Evolutionary conservation across 2,888 invertebrate species (phyloP).

Genomic region (Maniola hyperantus): DNA sequence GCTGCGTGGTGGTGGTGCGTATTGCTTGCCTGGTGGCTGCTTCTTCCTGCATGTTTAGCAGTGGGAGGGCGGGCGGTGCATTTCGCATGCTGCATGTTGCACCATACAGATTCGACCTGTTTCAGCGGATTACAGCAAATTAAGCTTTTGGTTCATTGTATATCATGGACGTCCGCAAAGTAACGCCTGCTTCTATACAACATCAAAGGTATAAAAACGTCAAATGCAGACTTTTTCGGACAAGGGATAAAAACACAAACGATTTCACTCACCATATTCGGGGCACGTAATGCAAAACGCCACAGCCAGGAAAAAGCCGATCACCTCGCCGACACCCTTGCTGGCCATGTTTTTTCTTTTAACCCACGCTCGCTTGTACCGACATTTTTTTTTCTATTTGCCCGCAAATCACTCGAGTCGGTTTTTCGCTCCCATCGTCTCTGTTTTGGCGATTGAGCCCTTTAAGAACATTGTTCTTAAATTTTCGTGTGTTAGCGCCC

Average conservation of each 20-base stretch:
- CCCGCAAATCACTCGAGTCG: slow-evolving; percentile 62
- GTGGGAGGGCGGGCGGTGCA: too few relatives aligned
- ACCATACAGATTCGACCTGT: too few relatives aligned
- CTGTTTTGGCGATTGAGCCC: slow-evolving; percentile 51
- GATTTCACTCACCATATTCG: slow-evolving; percentile 68
- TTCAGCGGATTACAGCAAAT: too few relatives aligned
- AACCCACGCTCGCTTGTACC: slow-evolving; percentile 74
- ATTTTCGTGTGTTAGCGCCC: slow-evolving; percentile 36
- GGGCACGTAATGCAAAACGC: slow-evolving; percentile 76
- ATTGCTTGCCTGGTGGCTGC: too few relatives aligned
- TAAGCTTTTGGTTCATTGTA: too few relatives aligned
- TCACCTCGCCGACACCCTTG: slow-evolving; percentile 71
- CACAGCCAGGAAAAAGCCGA: slow-evolving; percentile 75
- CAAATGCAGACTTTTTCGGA: neutral
- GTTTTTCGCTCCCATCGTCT: slow-evolving; percentile 57
- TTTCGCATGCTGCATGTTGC: too few relatives aligned
- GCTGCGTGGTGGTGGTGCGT: too few relatives aligned
- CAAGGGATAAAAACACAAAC: neutral
- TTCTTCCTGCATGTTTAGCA: too few relatives aligned
- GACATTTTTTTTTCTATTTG: slow-evolving; percentile 69
- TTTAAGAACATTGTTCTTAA: slow-evolving; percentile 58
- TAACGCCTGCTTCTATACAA: too few relatives aligned
- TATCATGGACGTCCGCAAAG: too few relatives aligned
- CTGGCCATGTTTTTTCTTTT: slow-evolving; percentile 74
- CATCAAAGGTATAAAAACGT: neutral